Percentiles rank a stretch among this genome's conserved stretches.
phyloP scores from a whole-genome alignment of 2,113 vertebrate genomes.

The Australoheros scitulus region DNA sequence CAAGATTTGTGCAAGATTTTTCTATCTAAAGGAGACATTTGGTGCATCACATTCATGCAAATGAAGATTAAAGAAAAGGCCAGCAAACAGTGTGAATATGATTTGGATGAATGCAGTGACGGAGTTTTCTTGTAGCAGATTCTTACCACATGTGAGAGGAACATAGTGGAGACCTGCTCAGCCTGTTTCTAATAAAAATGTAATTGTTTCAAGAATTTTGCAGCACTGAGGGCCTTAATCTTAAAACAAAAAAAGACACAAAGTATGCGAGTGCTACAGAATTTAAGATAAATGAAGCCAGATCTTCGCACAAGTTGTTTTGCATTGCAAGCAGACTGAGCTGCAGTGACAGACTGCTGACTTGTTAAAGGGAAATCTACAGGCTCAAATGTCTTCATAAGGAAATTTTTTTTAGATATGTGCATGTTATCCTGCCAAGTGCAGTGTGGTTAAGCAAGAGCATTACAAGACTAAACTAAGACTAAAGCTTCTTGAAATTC shows the following conservation, averaged over 20 bases:
- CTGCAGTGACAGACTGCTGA: not conserved
- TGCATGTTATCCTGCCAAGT: not conserved
- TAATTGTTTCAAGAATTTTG: not conserved
- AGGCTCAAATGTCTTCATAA: not conserved
- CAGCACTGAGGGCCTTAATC: not conserved
- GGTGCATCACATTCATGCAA: not conserved
- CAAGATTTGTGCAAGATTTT: not conserved
- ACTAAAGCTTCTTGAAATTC: not conserved
- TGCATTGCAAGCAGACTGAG: not conserved
- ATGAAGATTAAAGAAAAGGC: not conserved
- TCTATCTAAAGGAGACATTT: not conserved
- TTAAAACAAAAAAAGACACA: not conserved
- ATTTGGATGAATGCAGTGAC: not conserved
- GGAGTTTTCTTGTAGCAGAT: not conserved
- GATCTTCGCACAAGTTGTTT: not conserved
- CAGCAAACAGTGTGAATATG: not conserved
- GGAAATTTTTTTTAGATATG: not conserved
- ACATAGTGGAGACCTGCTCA: not conserved
- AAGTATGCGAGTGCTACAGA: not conserved
- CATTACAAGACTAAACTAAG: not conserved
- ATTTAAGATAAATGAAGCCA: conserved; percentile 1
- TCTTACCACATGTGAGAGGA: not conserved
- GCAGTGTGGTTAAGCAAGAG: not conserved
- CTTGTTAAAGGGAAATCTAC: not conserved
- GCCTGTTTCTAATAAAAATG: conserved; percentile 7